Percentiles rank a stretch among this genome's conserved stretches.
Conservation (phyloP, 2,113 vertebrate genomes). For the Tursiops truncatus region DNA sequence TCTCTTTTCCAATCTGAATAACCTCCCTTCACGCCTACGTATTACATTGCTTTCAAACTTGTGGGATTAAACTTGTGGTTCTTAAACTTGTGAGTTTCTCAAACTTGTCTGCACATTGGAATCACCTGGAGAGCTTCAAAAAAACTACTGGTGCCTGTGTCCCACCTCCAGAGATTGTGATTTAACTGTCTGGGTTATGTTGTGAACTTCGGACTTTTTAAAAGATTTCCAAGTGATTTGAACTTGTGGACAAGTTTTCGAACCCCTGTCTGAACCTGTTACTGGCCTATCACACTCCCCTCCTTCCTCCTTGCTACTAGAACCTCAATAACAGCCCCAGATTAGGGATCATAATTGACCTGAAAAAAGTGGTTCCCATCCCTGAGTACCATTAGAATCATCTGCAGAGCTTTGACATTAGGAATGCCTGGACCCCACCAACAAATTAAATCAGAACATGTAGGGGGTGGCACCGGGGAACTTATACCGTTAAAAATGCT, state of each 20-base stretch:
- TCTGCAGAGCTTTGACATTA: not conserved
- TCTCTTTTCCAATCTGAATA: not conserved
- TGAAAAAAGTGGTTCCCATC: not conserved
- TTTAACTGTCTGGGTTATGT: not conserved
- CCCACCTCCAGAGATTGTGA: not conserved
- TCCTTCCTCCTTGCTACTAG: not conserved
- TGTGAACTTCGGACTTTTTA: slow-evolving; percentile 9
- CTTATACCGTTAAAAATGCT: not conserved
- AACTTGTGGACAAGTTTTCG: slow-evolving; percentile 10
- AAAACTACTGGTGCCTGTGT: not conserved
- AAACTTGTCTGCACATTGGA: not conserved
- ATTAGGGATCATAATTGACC: not conserved
- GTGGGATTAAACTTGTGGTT: too few species aligned
- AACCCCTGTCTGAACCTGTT: not conserved
- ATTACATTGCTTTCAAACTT: not conserved
- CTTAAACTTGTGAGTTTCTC: not conserved
- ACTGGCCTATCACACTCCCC: not conserved
- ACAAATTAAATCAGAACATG: not conserved
- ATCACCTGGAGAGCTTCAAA: not conserved
- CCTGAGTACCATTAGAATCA: not conserved
- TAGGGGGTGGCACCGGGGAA: not conserved
- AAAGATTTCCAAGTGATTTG: slow-evolving; percentile 17
- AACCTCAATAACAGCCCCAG: not conserved
- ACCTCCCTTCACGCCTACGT: not conserved
- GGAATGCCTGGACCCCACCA: not conserved